Evolutionary conservation across 1,140 invertebrate genomes (phyloP).

Genomic region (Chymomyza costata): DNA sequence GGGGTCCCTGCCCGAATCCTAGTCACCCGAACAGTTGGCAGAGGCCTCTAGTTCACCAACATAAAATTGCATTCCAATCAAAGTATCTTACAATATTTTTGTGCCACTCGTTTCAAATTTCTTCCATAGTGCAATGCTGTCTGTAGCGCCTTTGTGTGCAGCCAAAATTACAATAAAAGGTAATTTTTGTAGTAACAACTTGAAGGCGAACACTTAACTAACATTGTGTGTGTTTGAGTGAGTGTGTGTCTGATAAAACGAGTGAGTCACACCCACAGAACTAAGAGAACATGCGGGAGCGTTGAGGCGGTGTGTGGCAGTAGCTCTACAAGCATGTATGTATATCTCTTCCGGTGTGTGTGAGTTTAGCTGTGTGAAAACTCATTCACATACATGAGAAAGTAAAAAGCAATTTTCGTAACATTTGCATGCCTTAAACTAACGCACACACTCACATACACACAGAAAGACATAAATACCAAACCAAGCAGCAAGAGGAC

Average conservation of each 20-base stretch:
- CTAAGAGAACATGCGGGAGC: too few species aligned
- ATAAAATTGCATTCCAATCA: too few species aligned
- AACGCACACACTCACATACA: constrained; percentile 37
- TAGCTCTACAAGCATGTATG: too few species aligned
- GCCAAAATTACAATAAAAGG: constrained; percentile 60
- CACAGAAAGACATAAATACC: constrained; percentile 3
- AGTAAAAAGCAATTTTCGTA: constrained; percentile 72
- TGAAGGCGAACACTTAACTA: constrained; percentile 63
- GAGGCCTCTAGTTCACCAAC: too few species aligned
- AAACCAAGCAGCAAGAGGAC: constrained; percentile 9
- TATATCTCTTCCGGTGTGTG: constrained; percentile 2
- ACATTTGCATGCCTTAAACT: constrained; percentile 68
- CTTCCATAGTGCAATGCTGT: too few species aligned
- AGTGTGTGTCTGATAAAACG: constrained; percentile 20
- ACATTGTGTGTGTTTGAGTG: constrained; percentile 31
- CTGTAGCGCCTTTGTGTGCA: constrained; percentile 10
- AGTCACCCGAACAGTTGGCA: too few species aligned
- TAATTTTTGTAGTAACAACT: constrained; percentile 65
- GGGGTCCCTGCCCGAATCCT: too few species aligned
- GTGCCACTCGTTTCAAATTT: too few species aligned
- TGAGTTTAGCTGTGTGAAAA: constrained; percentile 11
- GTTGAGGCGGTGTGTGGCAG: too few species aligned
- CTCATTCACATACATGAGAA: constrained; percentile 60
- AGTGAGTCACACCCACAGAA: too few species aligned
- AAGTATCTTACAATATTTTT: too few species aligned